Evolutionary conservation across 2,797 vertebrate species (phyloP).

Genomic region (Silurus lanzhouensis): DNA sequence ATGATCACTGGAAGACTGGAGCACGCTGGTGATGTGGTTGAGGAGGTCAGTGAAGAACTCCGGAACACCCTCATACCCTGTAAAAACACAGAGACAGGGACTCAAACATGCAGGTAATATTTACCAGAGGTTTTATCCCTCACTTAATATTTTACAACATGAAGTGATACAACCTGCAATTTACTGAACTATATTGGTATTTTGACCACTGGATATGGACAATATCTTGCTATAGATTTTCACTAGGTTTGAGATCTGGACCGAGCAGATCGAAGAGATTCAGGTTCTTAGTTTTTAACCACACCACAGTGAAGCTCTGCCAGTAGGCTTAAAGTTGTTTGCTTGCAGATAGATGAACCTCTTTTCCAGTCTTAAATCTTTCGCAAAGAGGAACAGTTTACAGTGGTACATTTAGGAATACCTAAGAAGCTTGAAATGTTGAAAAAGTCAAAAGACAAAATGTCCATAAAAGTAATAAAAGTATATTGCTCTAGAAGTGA

Average conservation of each 20-base stretch:
- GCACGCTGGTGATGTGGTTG: constrained; percentile 80
- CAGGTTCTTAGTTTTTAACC: neutral
- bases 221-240: neutral
- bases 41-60: constrained; percentile 85
- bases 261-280: neutral
- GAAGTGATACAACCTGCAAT: too few relatives aligned
- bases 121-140: neutral
- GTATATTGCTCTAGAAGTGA: neutral
- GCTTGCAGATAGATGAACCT: neutral
- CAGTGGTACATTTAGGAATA: neutral
- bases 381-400: neutral
- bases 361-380: neutral
- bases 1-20: constrained; percentile 70
- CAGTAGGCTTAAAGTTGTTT: neutral
- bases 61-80: constrained; percentile 84
- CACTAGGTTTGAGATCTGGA: neutral
- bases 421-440: neutral
- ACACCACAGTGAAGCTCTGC: neutral
- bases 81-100: constrained; percentile 15
- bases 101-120: neutral
- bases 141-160: neutral
- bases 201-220: neutral
- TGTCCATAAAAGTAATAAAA: neutral
- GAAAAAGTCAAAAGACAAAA: neutral
- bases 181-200: neutral